phyloP scores from a whole-genome alignment of 2,888 invertebrate species.

The Cephus pulcher region DNA sequence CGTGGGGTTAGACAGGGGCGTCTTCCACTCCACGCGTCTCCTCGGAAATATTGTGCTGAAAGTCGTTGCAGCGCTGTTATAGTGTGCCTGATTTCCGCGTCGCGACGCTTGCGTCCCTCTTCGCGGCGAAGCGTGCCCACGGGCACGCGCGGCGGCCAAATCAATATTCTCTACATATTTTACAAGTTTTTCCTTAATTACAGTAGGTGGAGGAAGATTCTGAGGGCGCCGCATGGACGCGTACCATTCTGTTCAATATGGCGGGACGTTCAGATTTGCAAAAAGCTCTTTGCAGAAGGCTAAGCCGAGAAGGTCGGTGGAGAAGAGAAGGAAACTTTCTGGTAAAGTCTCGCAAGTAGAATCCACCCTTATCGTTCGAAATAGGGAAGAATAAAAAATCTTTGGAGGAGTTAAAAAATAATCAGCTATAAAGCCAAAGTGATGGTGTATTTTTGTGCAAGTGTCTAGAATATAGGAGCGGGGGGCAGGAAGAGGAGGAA shows the following conservation, averaged over 20 bases:
- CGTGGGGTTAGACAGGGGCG: not conserved
- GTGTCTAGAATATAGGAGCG: not conserved
- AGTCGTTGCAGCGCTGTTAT: slow-evolving; percentile 15
- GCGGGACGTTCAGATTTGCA: not conserved
- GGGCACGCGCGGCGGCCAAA: slow-evolving; percentile 54
- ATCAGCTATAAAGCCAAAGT: not conserved
- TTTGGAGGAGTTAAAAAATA: not conserved
- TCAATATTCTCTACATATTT: slow-evolving; percentile 58
- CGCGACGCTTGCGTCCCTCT: slow-evolving; percentile 32
- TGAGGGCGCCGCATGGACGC: not conserved
- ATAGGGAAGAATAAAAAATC: not conserved
- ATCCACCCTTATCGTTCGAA: not conserved
- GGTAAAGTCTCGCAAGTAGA: not conserved
- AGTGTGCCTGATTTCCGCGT: slow-evolving; percentile 44
- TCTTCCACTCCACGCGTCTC: not conserved
- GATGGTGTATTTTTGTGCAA: not conserved
- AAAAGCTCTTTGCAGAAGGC: not conserved
- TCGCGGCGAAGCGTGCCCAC: slow-evolving; percentile 34
- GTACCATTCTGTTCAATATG: not conserved
- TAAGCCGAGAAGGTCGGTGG: not conserved
- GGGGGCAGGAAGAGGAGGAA: not conserved
- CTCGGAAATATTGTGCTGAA: not conserved
- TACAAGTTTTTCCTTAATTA: slow-evolving; percentile 49
- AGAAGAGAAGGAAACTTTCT: not conserved
- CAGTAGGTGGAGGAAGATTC: slow-evolving; percentile 9